phyloP scores from a whole-genome alignment of 1,140 invertebrate species.

The Galendromus occidentalis region DNA sequence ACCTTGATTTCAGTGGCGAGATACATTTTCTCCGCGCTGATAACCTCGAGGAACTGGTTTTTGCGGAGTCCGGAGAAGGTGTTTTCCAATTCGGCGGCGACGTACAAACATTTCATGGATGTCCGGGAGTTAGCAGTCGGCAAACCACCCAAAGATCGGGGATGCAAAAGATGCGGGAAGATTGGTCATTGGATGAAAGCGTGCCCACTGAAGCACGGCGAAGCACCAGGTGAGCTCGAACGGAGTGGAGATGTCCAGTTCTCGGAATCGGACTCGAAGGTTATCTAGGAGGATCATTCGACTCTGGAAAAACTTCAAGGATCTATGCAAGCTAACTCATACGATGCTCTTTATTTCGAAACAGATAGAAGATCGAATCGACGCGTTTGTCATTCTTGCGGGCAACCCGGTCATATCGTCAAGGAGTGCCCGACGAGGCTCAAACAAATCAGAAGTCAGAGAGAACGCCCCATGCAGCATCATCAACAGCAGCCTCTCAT shows the following conservation, averaged over 20 bases:
- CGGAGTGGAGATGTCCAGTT: neutral
- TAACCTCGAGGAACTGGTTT: slow-evolving; percentile 26
- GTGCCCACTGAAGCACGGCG: slow-evolving; percentile 28
- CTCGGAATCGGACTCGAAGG: neutral
- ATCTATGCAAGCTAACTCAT: neutral
- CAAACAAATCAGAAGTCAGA: neutral
- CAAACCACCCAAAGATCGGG: slow-evolving; percentile 35
- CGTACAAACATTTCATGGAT: slow-evolving; percentile 19
- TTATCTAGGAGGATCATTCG: neutral
- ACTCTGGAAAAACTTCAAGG: neutral
- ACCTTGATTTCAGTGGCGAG: slow-evolving; percentile 33
- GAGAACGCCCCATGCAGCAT: no score
- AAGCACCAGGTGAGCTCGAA: neutral
- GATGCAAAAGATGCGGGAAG: slow-evolving; percentile 37
- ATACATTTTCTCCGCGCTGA: slow-evolving; percentile 35
- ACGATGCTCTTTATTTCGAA: neutral
- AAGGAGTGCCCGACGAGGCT: neutral
- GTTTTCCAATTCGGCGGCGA: neutral
- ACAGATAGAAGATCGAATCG: neutral
- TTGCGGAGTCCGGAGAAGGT: neutral
- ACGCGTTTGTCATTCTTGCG: neutral
- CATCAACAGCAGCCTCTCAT: neutral
- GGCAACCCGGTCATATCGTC: neutral
- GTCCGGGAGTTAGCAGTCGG: slow-evolving; percentile 27
- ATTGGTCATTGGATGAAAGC: slow-evolving; percentile 39